Evolutionary conservation across 2,888 invertebrate species (phyloP).

Genomic region (Ormyrus rosae): DNA sequence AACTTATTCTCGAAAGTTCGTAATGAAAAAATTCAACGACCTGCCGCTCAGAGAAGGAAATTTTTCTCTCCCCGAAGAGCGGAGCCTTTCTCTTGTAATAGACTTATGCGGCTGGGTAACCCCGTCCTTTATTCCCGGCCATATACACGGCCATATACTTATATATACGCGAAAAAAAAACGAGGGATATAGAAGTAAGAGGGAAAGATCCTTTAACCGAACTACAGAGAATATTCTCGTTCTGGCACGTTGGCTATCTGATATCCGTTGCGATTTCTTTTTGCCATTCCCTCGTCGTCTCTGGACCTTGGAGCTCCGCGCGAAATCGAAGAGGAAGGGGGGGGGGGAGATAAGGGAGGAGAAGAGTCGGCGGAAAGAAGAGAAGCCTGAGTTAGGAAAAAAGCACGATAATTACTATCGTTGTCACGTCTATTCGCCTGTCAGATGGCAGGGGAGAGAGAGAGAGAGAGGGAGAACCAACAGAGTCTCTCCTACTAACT

Average conservation of each 20-base stretch:
- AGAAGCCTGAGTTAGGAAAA: slow-evolving; percentile 8
- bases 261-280: slow-evolving; percentile 35
- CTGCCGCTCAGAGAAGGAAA: not conserved
- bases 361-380: not conserved
- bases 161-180: not conserved
- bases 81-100: not conserved
- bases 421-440: slow-evolving; percentile 55
- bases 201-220: not conserved
- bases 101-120: slow-evolving; percentile 1
- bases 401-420: slow-evolving; percentile 54
- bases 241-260: slow-evolving; percentile 16
- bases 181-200: not conserved
- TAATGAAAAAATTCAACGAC: not conserved
- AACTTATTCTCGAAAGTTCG: not conserved
- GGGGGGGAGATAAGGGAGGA: slow-evolving; percentile 6
- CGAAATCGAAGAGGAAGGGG: slow-evolving; percentile 10
- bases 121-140: not conserved
- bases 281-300: slow-evolving; percentile 19
- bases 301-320: not conserved
- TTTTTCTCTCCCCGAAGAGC: not conserved
- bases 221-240: slow-evolving; percentile 23
- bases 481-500: slow-evolving; percentile 5
- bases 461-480: slow-evolving; percentile 12
- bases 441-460: slow-evolving; percentile 23
- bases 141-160: not conserved